A percentile compares a stretch with the other conserved stretches of the same genome.
phyloP scores from a whole-genome alignment of 2,888 invertebrate species.

The Trissolcus japonicus region DNA sequence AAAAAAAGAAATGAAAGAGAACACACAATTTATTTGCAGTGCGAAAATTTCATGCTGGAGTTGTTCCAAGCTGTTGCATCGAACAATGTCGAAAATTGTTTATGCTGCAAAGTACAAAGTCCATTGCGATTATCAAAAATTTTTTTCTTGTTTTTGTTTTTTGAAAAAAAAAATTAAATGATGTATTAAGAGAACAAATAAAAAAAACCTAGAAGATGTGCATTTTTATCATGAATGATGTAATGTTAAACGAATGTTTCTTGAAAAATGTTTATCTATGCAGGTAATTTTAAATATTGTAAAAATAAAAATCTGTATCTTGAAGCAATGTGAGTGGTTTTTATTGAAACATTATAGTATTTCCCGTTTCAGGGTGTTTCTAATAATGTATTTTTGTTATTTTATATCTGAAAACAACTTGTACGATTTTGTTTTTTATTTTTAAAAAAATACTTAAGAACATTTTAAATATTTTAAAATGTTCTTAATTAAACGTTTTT shows the following conservation, averaged over 20 bases:
- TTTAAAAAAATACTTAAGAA: too few species aligned
- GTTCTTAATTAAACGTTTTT: too few species aligned
- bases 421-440: constrained; percentile 7
- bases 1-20: constrained; percentile 23
- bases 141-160: background rate
- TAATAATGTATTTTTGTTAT: background rate
- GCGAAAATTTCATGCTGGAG: constrained; percentile 2
- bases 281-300: constrained; percentile 33
- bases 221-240: constrained; percentile 18
- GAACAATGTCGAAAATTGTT: constrained; percentile 14
- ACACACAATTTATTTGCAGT: constrained; percentile 39
- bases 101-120: constrained; percentile 42
- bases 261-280: constrained; percentile 33
- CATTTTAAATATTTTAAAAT: too few species aligned
- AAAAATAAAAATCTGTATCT: constrained; percentile 46
- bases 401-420: background rate
- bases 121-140: constrained; percentile 16
- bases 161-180: too few species aligned
- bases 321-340: background rate
- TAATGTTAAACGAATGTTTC: constrained; percentile 35
- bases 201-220: background rate
- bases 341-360: background rate
- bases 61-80: background rate
- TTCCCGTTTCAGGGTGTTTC: background rate
- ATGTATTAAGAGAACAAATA: too few species aligned